A percentile compares a stretch with the other conserved stretches of the same genome.
phyloP scores from a whole-genome alignment of 2,113 vertebrate species.

The Oreochromis niloticus region DNA sequence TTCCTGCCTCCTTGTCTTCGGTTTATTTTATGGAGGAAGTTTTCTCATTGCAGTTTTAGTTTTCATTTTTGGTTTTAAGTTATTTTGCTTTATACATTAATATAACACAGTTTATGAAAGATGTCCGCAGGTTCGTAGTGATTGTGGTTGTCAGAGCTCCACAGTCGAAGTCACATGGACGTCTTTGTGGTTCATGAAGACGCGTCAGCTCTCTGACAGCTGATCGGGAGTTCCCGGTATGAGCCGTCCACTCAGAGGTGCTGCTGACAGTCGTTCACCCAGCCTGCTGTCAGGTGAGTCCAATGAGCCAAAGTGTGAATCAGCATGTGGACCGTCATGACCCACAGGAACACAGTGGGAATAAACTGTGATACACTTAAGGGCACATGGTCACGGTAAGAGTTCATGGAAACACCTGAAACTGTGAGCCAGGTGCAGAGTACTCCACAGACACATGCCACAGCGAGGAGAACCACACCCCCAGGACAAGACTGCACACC shows the following conservation, averaged over 20 bases:
- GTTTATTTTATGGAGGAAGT: background rate
- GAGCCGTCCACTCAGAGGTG: background rate
- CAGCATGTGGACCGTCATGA: background rate
- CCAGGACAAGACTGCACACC: background rate
- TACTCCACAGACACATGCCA: background rate
- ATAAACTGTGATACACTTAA: background rate
- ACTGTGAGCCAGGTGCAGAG: background rate
- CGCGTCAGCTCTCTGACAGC: background rate
- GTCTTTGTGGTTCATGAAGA: background rate
- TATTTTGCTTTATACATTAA: background rate
- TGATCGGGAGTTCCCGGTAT: rapidly evolving
- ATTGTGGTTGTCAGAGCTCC: background rate
- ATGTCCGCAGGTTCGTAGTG: rapidly evolving
- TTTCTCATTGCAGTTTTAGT: background rate
- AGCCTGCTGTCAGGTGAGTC: background rate
- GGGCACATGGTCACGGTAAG: rapidly evolving
- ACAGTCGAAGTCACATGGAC: background rate
- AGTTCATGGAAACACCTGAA: background rate
- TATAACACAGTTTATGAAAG: background rate
- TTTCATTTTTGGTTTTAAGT: background rate
- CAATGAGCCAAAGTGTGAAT: rapidly evolving
- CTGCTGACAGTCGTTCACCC: background rate
- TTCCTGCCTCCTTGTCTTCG: background rate
- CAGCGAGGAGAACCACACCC: rapidly evolving
- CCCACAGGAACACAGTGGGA: background rate